Evolutionary conservation across 2,888 invertebrate genomes (phyloP), one percentile per base, ranked within the genome.

Genomic region (Cyaniris semiargus): DNA sequence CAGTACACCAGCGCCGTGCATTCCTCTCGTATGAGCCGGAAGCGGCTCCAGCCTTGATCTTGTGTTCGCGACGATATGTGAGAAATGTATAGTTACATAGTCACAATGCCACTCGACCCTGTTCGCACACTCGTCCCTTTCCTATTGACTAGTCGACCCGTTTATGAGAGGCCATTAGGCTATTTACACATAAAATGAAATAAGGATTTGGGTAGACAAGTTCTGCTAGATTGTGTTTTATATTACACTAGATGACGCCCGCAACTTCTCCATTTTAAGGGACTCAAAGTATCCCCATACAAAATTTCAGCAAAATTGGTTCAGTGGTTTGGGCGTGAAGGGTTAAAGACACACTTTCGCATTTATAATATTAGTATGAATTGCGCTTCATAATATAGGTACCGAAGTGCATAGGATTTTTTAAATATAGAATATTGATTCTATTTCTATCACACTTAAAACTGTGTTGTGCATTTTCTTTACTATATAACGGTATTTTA

Each of bases 71-170:
- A 77, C 77, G 76, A 78, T 78, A 77, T 80, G 81, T 80, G 83
- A 79, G 83, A 81, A 81, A 82, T 84, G 84, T 85, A 85, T 84
- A 87, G 81, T 82, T 85, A 85, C 85, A 88, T 86, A 83, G 86
- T 86, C 89, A 91, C 93, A 92, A 91, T 91, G 84, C 87, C 88
- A 86, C 86, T 85, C 87, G 91, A 89, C 91, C 91, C 87, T 91
- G 88, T 92, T 93, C 92, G 86, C 93, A 93, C 90, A 90, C 86
- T 84, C 88, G 88, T 88, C 87, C 88, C 86, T 88, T 89, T 90
- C 89, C 66, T 66, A 66, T 89, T 87, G 88, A 90, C 89, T 88
- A 85, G 87, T 87, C 85, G 88, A 85, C 83, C 85, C 84, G 85
- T 86, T 89, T 88, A 85, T 86, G 85, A 85, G 83, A 84, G 83